Evolutionary conservation across 2,888 invertebrate genomes (phyloP).

Genomic region (Automeris io): DNA sequence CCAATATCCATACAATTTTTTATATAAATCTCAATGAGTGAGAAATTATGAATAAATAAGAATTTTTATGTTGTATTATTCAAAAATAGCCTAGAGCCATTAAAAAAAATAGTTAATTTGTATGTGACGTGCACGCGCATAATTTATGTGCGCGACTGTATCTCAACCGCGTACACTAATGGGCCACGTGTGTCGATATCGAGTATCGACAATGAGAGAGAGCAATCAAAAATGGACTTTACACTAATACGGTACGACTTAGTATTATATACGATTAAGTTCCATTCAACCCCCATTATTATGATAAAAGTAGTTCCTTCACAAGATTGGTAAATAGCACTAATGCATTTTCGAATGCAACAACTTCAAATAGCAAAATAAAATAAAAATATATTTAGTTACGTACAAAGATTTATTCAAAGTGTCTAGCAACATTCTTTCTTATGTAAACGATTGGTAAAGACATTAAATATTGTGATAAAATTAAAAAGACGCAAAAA

Average conservation of each 20-base stretch:
- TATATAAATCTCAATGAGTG: too few relatives aligned
- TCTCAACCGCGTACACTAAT: slow-evolving; percentile 42
- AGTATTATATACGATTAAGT: neutral
- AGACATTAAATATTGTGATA: too few relatives aligned
- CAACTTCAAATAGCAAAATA: slow-evolving; percentile 57
- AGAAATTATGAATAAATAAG: too few relatives aligned
- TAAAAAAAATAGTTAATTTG: slow-evolving; percentile 29
- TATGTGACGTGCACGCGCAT: slow-evolving; percentile 35
- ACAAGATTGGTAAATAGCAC: slow-evolving; percentile 46
- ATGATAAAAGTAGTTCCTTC: slow-evolving; percentile 49
- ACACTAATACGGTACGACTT: neutral
- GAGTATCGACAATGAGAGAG: slow-evolving; percentile 22
- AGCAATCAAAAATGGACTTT: slow-evolving; percentile 9
- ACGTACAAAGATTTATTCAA: slow-evolving; percentile 26
- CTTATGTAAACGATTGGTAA: too few relatives aligned
- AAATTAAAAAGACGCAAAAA: too few relatives aligned
- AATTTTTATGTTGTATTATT: too few relatives aligned
- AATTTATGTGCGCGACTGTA: slow-evolving; percentile 32
- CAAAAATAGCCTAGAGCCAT: too few relatives aligned
- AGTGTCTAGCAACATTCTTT: slow-evolving; percentile 3
- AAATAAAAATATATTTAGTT: too few relatives aligned
- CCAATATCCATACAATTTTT: too few relatives aligned
- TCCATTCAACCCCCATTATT: slow-evolving; percentile 29
- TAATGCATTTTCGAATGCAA: slow-evolving; percentile 60
- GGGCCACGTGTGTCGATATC: slow-evolving; percentile 49